Base-by-base conservation (phyloP, 2,797 vertebrate genomes). In the Scarus forsteni region DNA sequence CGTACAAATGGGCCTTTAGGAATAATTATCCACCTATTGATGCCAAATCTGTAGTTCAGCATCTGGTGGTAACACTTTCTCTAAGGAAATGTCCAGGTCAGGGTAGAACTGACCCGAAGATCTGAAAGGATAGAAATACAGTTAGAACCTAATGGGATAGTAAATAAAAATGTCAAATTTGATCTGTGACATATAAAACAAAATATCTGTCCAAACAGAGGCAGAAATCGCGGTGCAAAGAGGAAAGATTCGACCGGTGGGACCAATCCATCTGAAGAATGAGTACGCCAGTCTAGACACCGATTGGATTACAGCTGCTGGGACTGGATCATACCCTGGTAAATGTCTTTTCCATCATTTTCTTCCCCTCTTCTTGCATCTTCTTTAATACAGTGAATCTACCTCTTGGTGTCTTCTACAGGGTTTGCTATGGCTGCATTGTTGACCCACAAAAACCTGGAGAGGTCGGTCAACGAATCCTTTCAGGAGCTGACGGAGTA, bases 281-380 rank as follows among this genome's bases (percentile, higher is more conserved):
- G 88, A 89, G 10, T 73, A 89, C 1, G 87, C 84, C 14, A 16
- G 5, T 3, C 79, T 95, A 0, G 67, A 83, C 42, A 94, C 83
- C 10, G 90, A 88, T 78, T 95, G 94, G 94, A 43, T 80, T 34
- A 93, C 90, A 8, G 92, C 89, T 16, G 61, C 80, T 0, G 93
- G 92, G 13, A 71, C 63, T 0, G 81, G 79, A 56, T 7, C 78
- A 0, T 94, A 94, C 55, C 88, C 88, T 60, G 94, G 94, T 95
- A 85, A 70, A 49, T 12, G 34, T 18, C 43, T 43, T 10, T 40
- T 42, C 27, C 18, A 3, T 18, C 42, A 6, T 10, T 7, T 34
- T 34, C 19, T 34, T 51, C 10, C 7, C n/a, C 3, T 51, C 4
- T 34, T 12, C 49, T 6, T 27, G 10, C 3, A 18, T 10, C 16